A percentile compares a stretch with the other conserved stretches of the same genome.
Conservation (phyloP, 2,113 vertebrate species). For the Columba livia region DNA sequence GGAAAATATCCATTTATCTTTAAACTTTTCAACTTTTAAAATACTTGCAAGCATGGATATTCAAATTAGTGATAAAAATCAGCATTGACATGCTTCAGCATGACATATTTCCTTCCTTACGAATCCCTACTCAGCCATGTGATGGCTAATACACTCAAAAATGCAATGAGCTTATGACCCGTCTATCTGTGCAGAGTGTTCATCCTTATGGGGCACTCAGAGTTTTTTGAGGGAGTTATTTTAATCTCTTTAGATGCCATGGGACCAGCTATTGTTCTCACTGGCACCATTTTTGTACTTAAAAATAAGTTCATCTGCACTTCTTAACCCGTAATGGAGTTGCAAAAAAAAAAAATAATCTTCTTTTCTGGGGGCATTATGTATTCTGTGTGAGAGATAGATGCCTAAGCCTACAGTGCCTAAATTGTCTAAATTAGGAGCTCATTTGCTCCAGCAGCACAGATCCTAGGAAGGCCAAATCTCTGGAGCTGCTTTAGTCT, state of each 20-base stretch:
- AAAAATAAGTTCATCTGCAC: background rate
- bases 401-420: background rate
- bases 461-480: background rate
- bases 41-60: background rate
- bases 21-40: background rate
- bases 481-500: background rate
- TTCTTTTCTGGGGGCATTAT: background rate
- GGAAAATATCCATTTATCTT: background rate
- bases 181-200: background rate
- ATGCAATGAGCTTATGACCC: constrained; percentile 49
- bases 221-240: constrained; percentile 48
- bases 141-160: constrained; percentile 51
- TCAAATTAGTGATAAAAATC: background rate
- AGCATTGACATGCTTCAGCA: constrained; percentile 1
- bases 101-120: background rate
- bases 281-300: constrained; percentile 48
- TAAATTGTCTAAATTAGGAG: background rate
- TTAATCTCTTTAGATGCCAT: constrained; percentile 61
- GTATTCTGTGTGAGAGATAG: background rate
- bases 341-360: background rate
- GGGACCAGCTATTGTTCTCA: constrained; percentile 50
- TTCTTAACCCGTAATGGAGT: background rate
- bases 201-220: constrained; percentile 32
- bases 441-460: rapidly evolving
- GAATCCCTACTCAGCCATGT: constrained; percentile 38